These are phyloP conservation scores for Girardinus metallicus DNA, from an alignment of 2,797 vertebrate genomes.

Conservation along the genomic window DNA sequence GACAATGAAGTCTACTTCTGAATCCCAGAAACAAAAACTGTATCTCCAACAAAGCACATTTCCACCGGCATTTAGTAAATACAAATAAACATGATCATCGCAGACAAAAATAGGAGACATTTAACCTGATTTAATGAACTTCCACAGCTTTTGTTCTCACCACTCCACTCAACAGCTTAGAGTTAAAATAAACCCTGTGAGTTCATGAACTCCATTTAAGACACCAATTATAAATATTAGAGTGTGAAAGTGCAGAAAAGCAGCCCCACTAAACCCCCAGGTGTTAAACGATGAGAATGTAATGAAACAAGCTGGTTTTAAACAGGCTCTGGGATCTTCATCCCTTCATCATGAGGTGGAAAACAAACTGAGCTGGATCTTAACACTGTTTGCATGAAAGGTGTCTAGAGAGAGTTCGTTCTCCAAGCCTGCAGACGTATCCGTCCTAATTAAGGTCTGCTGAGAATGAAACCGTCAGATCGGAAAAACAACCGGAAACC, in stretches of 20 bases:
- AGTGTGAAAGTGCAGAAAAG: neutral
- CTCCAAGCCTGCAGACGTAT: neutral
- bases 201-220: neutral
- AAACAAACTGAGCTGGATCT: neutral
- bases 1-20: too few species aligned
- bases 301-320: neutral
- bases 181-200: neutral
- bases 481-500: neutral
- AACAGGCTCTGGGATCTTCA: neutral
- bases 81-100: neutral
- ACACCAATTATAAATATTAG: neutral
- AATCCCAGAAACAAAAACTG: too few species aligned
- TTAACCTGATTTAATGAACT: neutral
- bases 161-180: neutral
- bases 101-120: neutral
- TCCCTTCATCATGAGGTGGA: neutral
- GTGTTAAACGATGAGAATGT: neutral
- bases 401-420: neutral
- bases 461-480: slow-evolving; percentile 8
- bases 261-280: neutral
- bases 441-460: slow-evolving; percentile 1
- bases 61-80: neutral
- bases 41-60: too few species aligned
- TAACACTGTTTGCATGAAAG: neutral
- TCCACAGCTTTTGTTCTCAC: neutral